These are phyloP conservation scores for Meliscaeva auricollis DNA, from an alignment of 2,888 invertebrate species.

Conservation along the genomic window DNA sequence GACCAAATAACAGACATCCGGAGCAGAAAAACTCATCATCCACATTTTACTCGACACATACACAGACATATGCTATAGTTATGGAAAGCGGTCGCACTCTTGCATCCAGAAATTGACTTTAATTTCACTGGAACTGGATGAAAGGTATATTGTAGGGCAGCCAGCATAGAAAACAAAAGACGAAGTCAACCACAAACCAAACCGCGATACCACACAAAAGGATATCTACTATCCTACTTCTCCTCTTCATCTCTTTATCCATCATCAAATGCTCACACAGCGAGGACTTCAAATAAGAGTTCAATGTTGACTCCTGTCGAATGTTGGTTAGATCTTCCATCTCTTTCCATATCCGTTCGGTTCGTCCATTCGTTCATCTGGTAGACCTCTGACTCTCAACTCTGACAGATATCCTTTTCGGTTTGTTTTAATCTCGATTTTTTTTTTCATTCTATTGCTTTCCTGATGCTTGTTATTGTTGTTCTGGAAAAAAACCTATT, in stretches of 20 bases:
- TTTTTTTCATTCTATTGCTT: slow-evolving; percentile 30
- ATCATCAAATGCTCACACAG: background rate
- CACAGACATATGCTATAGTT: background rate
- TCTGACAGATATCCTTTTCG: slow-evolving; percentile 56
- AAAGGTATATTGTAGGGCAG: background rate
- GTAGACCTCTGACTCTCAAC: slow-evolving; percentile 18
- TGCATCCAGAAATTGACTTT: slow-evolving; percentile 70
- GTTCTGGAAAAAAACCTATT: slow-evolving; percentile 66
- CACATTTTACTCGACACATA: slow-evolving; percentile 27
- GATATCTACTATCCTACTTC: slow-evolving; percentile 13
- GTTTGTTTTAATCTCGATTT: slow-evolving; percentile 65
- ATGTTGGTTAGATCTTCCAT: slow-evolving; percentile 43
- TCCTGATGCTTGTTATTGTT: slow-evolving; percentile 25
- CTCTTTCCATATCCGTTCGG: background rate
- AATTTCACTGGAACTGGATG: slow-evolving; percentile 46
- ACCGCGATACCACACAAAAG: slow-evolving; percentile 73
- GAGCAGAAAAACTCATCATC: slow-evolving; percentile 69
- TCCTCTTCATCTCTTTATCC: background rate
- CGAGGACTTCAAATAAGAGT: slow-evolving; percentile 51
- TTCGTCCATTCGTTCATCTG: slow-evolving; percentile 2
- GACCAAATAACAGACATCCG: slow-evolving; percentile 62
- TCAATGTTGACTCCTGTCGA: slow-evolving; percentile 65
- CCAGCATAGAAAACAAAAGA: slow-evolving; percentile 57
- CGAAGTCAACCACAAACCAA: slow-evolving; percentile 74
- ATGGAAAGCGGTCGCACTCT: slow-evolving; percentile 6